Percentiles rank a stretch among this genome's conserved stretches.
These are phyloP conservation scores for Rhopalosiphum maidis DNA, from an alignment of 1,140 invertebrate genomes.

Conservation along the genomic window DNA sequence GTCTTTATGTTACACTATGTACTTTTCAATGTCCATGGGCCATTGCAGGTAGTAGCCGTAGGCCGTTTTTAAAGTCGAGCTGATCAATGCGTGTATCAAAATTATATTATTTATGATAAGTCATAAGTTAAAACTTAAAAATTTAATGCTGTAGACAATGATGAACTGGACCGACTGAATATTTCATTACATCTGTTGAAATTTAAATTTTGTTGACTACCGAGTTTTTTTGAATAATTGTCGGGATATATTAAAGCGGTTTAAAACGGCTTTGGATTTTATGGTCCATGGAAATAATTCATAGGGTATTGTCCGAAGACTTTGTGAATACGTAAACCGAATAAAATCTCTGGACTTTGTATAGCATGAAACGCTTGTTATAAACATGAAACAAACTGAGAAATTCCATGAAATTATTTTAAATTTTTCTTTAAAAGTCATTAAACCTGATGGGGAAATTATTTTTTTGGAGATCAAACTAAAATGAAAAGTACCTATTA, in stretches of 20 bases:
- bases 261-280: neutral
- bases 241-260: neutral
- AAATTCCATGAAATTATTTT: neutral
- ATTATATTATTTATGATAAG: neutral
- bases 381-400: neutral
- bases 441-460: neutral
- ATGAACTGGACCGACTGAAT: neutral
- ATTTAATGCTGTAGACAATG: neutral
- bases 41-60: neutral
- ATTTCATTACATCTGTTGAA: neutral
- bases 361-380: neutral
- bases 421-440: neutral
- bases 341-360: neutral
- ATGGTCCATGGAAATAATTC: neutral
- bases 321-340: neutral
- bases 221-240: neutral
- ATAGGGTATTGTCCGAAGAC: neutral
- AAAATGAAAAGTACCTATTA: neutral
- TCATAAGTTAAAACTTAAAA: neutral
- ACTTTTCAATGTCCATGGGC: neutral
- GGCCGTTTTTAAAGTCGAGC: neutral
- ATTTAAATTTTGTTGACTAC: constrained; percentile 10
- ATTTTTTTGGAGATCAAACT: neutral
- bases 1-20: neutral
- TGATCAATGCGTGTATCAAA: neutral